These are phyloP conservation scores for Hedychridium roseum DNA, from an alignment of 2,888 invertebrate genomes.

Conservation along the genomic window DNA sequence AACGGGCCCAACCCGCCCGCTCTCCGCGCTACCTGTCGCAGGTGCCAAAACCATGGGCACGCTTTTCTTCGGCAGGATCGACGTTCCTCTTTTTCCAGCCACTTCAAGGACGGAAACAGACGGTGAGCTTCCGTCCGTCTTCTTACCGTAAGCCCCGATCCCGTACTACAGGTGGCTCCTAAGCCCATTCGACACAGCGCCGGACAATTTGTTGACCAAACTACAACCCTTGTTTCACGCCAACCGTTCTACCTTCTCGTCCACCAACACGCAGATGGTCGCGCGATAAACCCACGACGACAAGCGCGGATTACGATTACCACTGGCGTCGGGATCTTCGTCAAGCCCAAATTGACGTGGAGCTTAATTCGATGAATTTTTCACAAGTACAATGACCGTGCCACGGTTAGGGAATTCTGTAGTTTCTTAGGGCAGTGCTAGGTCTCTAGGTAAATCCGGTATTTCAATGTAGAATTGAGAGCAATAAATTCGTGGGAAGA, in stretches of 20 bases:
- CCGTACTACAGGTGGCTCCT: conserved; percentile 46
- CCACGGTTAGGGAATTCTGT: too few relatives aligned
- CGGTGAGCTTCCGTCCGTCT: conserved; percentile 3
- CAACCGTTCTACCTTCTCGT: conserved; percentile 11
- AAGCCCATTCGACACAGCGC: conserved; percentile 54
- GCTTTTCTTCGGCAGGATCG: conserved; percentile 16
- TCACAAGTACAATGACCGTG: too few relatives aligned
- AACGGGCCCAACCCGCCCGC: too few relatives aligned
- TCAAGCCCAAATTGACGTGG: too few relatives aligned
- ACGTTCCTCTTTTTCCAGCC: conserved; percentile 11
- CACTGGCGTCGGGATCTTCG: conserved; percentile 1
- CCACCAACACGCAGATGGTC: background rate
- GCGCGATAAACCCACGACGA: conserved; percentile 11
- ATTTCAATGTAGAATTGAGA: too few relatives aligned
- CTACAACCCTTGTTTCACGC: conserved; percentile 44
- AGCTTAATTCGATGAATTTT: too few relatives aligned
- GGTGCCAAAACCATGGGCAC: conserved; percentile 25
- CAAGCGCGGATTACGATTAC: conserved; percentile 10
- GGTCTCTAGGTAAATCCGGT: too few relatives aligned
- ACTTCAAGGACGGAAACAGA: conserved; percentile 20
- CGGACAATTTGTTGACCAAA: conserved; percentile 50
- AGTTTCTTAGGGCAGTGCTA: too few relatives aligned
- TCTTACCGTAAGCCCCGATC: conserved; percentile 21
- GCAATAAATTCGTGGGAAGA: too few relatives aligned
- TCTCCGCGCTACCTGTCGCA: conserved; percentile 28